phyloP scores from a whole-genome alignment of 1,140 invertebrate species.

The Bombus superbus region DNA sequence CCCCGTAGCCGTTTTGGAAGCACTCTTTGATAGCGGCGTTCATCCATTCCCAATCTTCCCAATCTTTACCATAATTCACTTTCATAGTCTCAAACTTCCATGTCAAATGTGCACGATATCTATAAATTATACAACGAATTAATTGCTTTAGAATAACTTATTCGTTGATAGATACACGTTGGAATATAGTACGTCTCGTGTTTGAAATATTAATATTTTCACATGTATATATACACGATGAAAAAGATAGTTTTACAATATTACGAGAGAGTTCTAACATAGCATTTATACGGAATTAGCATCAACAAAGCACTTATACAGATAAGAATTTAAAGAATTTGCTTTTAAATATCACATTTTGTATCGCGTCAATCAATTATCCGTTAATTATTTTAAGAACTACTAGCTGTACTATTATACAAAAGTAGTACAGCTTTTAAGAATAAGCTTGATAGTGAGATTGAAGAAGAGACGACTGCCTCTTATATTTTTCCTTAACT shows the following conservation, averaged over 20 bases:
- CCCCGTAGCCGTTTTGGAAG: constrained; percentile 68
- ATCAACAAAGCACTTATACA: no score
- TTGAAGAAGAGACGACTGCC: background rate
- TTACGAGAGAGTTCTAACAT: no score
- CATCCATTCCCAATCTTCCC: constrained; percentile 79
- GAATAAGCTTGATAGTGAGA: background rate
- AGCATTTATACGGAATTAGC: background rate
- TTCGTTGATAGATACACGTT: background rate
- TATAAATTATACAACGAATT: constrained; percentile 29
- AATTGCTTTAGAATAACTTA: background rate
- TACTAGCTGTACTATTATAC: background rate
- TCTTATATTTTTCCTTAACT: constrained; percentile 12
- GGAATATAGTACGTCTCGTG: background rate
- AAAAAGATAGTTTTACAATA: no score
- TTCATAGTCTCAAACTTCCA: constrained; percentile 74
- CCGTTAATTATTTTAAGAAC: background rate
- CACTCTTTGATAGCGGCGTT: constrained; percentile 72
- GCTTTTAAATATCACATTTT: background rate
- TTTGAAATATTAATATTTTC: background rate
- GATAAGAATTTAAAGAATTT: background rate
- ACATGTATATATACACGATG: no score
- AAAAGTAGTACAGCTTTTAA: background rate
- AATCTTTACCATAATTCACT: constrained; percentile 71
- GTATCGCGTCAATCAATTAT: no score
- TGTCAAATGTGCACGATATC: constrained; percentile 73